Evolutionary conservation across 2,113 vertebrate genomes (phyloP), one percentile per base, ranked within the genome.

Genomic region (Hymenochirus boettgeri): DNA sequence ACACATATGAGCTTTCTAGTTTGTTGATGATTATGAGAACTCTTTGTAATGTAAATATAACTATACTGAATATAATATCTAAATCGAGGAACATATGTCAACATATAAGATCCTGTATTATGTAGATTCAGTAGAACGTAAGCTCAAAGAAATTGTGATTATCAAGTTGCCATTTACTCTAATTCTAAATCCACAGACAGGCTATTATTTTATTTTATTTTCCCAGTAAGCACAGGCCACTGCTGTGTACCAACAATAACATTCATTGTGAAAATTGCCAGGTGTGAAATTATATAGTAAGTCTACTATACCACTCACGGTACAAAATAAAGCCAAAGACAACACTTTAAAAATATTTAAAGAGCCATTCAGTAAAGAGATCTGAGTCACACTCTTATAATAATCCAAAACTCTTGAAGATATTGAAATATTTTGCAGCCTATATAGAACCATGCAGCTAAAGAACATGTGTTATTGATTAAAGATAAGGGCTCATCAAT

Each of bases 271-370:
- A 15, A 39, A 33, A 66, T 66, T 66, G 55, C 11, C 26, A 59
- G 56, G 31, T 66, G 45, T 42, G 27, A 57, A 65, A 57, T 66
- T 51, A 66, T 45, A 65, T 54, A 57, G 25, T 21, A 46, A 37
- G 46, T 50, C 23, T 4, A 48, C 26, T 48, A 56, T 33, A 15
- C 29, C 24, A n/a, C 29, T 22, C 19, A 17, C 18, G 48, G 35
- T 19, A 65, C 25, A 65, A 25, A 27, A 54, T 11, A 53, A 53
- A 53, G 23, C 4, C 39, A 42, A 13, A 21, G 15, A 7, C 15
- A 22, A 37, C 9, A 31, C 26, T 52, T 19, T 50, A 17, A 11
- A 5, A 42, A 23, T 22, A 22, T 22, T 31, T 22, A 10, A 24
- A 48, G 26, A 46, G 12, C 7, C 35, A 11, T 39, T 39, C 35